Conservation (phyloP, 2,888 invertebrate species). For the Microctonus aethiopoides region DNA sequence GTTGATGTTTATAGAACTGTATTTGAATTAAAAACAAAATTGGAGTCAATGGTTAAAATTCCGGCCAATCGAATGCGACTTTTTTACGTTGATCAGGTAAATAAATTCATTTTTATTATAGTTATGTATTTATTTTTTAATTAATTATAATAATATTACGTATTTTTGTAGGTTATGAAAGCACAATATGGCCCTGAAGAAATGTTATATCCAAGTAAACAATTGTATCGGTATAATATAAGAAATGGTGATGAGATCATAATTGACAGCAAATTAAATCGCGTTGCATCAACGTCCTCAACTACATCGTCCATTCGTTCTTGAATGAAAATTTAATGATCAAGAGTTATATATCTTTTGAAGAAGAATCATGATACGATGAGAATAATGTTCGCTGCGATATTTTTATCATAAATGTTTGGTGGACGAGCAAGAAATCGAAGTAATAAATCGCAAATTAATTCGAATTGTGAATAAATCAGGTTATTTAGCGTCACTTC, state of each 20-base stretch:
- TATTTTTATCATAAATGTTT: neutral
- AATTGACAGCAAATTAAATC: slow-evolving; percentile 82
- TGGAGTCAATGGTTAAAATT: slow-evolving; percentile 85
- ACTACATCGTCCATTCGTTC: slow-evolving; percentile 61
- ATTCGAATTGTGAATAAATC: neutral
- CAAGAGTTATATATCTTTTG: neutral
- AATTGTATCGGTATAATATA: slow-evolving; percentile 91
- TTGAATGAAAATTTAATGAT: slow-evolving; percentile 49
- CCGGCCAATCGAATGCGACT: slow-evolving; percentile 87
- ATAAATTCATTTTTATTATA: slow-evolving; percentile 20
- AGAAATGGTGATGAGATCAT: slow-evolving; percentile 91
- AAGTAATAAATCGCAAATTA: neutral
- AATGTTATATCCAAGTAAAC: slow-evolving; percentile 89
- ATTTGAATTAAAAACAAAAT: slow-evolving; percentile 81
- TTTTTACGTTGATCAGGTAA: slow-evolving; percentile 86
- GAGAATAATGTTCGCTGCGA: neutral
- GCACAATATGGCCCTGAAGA: slow-evolving; percentile 80
- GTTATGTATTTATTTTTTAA: neutral
- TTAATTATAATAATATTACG: neutral
- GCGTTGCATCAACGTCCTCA: slow-evolving; percentile 62
- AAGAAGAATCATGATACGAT: neutral
- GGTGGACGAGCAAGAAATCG: neutral
- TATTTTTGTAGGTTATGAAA: slow-evolving; percentile 67
- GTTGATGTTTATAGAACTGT: slow-evolving; percentile 75
- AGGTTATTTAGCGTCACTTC: neutral